These are phyloP conservation scores for Theropithecus gelada DNA, from an alignment of 2,113 vertebrate species.

Conservation along the genomic window DNA sequence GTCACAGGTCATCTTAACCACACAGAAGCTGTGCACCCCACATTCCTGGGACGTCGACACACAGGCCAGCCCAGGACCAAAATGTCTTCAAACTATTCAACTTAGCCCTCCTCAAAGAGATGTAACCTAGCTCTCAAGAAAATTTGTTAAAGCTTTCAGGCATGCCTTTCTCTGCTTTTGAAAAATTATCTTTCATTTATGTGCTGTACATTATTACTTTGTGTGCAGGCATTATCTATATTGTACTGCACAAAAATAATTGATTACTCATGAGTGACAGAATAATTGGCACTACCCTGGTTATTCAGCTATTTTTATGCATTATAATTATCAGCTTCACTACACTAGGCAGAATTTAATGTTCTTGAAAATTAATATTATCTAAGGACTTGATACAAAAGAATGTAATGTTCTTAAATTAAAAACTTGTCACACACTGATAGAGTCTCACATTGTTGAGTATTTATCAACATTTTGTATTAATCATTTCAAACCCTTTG, in stretches of 20 bases:
- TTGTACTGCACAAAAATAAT: slow-evolving; percentile 75
- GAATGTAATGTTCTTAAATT: slow-evolving; percentile 76
- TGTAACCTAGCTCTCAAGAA: neutral
- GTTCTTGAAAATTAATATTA: slow-evolving; percentile 80
- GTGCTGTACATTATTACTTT: slow-evolving; percentile 44
- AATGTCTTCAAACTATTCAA: neutral
- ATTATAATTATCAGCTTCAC: slow-evolving; percentile 79
- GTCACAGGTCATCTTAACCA: neutral
- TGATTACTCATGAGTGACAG: slow-evolving; percentile 80
- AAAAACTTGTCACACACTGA: slow-evolving; percentile 55
- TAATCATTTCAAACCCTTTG: slow-evolving; percentile 53
- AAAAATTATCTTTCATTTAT: slow-evolving; percentile 68
- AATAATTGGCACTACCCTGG: slow-evolving; percentile 77
- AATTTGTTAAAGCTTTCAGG: slow-evolving; percentile 41
- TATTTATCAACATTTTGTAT: slow-evolving; percentile 51
- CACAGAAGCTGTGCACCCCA: neutral
- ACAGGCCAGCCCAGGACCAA: neutral
- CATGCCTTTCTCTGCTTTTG: neutral
- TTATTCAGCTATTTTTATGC: slow-evolving; percentile 81
- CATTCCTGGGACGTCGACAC: neutral
- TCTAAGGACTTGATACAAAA: slow-evolving; percentile 65
- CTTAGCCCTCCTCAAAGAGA: slow-evolving; percentile 3
- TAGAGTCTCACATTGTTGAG: slow-evolving; percentile 28
- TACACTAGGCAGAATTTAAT: slow-evolving; percentile 76
- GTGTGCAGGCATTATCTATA: slow-evolving; percentile 56